Evolutionary conservation across 2,888 invertebrate genomes (phyloP).

Genomic region (Clostera curtula): DNA sequence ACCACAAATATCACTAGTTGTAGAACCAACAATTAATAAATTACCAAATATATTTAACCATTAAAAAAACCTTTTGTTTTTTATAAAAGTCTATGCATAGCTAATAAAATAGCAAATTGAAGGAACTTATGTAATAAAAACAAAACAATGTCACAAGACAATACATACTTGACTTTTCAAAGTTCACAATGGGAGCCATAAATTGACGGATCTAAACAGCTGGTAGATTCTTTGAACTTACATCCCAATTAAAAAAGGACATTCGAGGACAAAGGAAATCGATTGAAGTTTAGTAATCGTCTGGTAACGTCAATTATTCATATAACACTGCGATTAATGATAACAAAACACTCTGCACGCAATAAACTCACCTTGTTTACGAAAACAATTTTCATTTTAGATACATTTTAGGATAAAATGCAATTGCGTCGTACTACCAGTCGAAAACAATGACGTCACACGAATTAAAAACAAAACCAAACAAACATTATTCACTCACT

Average conservation of each 20-base stretch:
- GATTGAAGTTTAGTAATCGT: constrained; percentile 38
- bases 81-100: too few species aligned
- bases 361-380: constrained; percentile 50
- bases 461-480: constrained; percentile 50
- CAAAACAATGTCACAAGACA: constrained; percentile 28
- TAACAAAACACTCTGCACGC: constrained; percentile 26
- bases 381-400: constrained; percentile 64
- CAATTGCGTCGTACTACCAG: constrained; percentile 79
- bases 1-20: too few species aligned
- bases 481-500: constrained; percentile 45
- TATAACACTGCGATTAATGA: constrained; percentile 10
- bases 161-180: too few species aligned
- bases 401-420: constrained; percentile 66
- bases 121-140: constrained; percentile 38
- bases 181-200: constrained; percentile 2
- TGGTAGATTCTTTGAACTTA: constrained; percentile 27
- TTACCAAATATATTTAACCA: too few species aligned
- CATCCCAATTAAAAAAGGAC: constrained; percentile 28
- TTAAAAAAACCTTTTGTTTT: background rate
- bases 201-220: constrained; percentile 45
- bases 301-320: constrained; percentile 19
- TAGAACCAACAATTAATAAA: too few species aligned
- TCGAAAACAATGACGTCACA: constrained; percentile 77
- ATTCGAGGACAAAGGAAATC: constrained; percentile 71
- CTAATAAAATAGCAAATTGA: background rate